Percentiles rank a stretch among this genome's conserved stretches.
Evolutionary conservation across 2,888 invertebrate species (phyloP).

Genomic region (Limnephilus marmoratus): DNA sequence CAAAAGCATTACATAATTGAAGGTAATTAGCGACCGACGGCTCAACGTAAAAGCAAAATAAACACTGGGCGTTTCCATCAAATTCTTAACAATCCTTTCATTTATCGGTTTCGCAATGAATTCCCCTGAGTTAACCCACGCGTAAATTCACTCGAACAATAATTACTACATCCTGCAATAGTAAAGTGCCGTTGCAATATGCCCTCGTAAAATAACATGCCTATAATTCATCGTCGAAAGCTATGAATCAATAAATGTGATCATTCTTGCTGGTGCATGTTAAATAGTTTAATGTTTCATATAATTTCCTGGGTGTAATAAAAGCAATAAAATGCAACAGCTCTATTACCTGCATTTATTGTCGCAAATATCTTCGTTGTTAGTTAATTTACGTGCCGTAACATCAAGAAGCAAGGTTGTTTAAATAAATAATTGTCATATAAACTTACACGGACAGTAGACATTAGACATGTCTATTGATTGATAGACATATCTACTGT

Average conservation of each 20-base stretch:
- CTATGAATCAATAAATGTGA: background rate
- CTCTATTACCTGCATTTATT: background rate
- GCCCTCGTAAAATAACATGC: background rate
- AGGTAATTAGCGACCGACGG: background rate
- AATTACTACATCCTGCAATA: background rate
- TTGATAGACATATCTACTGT: too few species aligned
- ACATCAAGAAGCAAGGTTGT: background rate
- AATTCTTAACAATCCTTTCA: background rate
- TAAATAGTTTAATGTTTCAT: background rate
- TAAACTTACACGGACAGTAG: too few species aligned
- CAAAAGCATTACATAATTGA: background rate
- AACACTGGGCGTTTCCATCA: slow-evolving; percentile 1
- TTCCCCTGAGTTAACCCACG: background rate
- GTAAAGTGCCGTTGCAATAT: background rate
- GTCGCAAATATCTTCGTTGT: background rate
- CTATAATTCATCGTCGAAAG: background rate
- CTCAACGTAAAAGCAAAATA: background rate
- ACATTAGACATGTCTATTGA: too few species aligned
- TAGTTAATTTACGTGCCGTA: background rate
- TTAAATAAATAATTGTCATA: background rate
- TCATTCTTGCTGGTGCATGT: background rate
- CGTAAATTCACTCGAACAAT: background rate
- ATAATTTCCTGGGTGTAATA: background rate
- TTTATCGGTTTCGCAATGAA: background rate
- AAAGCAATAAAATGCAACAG: background rate